These are phyloP conservation scores for Ailuropoda melanoleuca DNA, from an alignment of 2,113 vertebrate genomes.

Conservation along the genomic window DNA sequence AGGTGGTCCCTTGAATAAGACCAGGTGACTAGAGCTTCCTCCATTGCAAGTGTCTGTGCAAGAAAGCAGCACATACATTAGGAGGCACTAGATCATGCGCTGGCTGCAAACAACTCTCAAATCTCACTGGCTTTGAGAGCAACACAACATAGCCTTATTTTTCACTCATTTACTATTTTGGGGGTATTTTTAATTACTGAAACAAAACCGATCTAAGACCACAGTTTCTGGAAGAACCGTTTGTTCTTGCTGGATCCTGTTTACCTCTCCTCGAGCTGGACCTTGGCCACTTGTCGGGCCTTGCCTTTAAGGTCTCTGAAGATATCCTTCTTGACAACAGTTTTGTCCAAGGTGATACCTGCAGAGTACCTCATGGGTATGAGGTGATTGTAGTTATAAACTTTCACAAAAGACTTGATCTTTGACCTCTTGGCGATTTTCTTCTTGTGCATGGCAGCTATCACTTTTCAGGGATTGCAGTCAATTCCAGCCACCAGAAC, in stretches of 20 bases:
- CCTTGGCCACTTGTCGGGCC: background rate
- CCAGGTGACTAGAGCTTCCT: background rate
- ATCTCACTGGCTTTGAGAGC: background rate
- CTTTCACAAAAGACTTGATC: background rate
- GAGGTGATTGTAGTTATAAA: background rate
- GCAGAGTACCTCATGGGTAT: background rate
- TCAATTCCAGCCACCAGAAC: background rate
- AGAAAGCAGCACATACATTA: background rate
- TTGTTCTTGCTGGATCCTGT: background rate
- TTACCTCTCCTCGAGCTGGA: background rate
- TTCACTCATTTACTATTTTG: background rate
- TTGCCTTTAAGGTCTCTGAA: background rate
- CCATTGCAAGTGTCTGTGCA: background rate
- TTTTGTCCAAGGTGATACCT: background rate
- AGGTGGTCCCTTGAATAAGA: background rate
- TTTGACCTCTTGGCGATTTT: background rate
- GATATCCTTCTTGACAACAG: background rate
- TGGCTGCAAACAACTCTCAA: background rate
- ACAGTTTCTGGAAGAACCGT: background rate
- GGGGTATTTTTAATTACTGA: background rate
- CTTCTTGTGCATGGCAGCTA: background rate
- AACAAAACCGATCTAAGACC: background rate
- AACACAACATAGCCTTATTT: background rate
- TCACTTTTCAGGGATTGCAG: background rate
- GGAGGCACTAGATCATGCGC: background rate